phyloP scores from a whole-genome alignment of 2,797 vertebrate species.

The Alauda arvensis region DNA sequence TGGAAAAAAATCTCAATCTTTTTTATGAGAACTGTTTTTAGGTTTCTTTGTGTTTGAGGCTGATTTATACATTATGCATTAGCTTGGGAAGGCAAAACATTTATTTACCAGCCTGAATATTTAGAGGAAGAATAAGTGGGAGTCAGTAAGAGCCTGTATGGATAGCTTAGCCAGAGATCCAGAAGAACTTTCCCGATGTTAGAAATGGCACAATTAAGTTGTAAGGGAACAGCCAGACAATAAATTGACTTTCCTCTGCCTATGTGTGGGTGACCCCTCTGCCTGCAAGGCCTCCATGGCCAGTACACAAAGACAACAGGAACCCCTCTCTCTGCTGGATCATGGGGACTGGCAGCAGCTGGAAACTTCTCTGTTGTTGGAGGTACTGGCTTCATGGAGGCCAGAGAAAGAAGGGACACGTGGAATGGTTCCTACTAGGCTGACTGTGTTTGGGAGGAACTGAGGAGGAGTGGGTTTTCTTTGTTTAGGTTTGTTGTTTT shows the following conservation, averaged over 20 bases:
- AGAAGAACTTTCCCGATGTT: background rate
- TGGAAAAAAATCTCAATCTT: background rate
- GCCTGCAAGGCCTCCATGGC: background rate
- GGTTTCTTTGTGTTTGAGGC: slow-evolving; percentile 24
- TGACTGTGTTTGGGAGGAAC: background rate
- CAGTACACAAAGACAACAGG: fast-evolving
- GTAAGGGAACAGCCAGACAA: background rate
- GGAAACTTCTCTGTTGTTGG: background rate
- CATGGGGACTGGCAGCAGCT: background rate
- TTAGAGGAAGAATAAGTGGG: background rate
- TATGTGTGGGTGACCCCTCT: fast-evolving
- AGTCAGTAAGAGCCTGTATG: background rate
- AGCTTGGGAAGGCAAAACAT: slow-evolving; percentile 29
- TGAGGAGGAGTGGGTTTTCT: background rate
- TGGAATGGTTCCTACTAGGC: background rate
- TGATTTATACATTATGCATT: slow-evolving; percentile 48
- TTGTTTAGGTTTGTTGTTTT: background rate
- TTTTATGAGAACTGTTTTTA: slow-evolving; percentile 33
- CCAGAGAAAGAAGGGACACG: background rate
- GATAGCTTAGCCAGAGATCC: background rate
- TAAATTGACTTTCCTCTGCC: background rate
- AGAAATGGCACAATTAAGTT: background rate
- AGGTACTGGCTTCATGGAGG: background rate
- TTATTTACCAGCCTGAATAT: slow-evolving; percentile 20
- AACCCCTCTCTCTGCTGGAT: background rate